Conservation (phyloP, 2,888 invertebrate genomes). For the Plutella xylostella region DNA sequence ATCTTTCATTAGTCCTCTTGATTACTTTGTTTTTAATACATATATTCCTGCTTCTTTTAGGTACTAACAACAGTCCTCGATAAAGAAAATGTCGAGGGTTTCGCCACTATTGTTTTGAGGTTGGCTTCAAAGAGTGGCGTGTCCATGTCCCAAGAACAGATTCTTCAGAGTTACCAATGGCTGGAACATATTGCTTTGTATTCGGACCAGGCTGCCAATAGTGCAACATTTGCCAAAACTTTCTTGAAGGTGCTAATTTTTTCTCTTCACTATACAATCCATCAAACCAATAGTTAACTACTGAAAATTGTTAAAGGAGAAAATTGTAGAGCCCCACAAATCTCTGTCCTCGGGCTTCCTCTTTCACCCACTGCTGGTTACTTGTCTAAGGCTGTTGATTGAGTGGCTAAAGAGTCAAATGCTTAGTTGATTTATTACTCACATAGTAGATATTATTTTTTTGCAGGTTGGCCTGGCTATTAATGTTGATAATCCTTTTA, state of each 20-base stretch:
- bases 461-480: background rate
- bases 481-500: slow-evolving; percentile 3
- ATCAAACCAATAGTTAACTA: too few relatives aligned
- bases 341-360: too few relatives aligned
- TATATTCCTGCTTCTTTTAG: slow-evolving; percentile 32
- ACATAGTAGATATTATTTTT: too few relatives aligned
- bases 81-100: slow-evolving; percentile 55
- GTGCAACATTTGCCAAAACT: slow-evolving; percentile 47
- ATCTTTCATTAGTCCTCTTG: background rate
- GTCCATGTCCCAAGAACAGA: slow-evolving; percentile 46
- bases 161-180: slow-evolving; percentile 72
- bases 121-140: slow-evolving; percentile 51
- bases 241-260: slow-evolving; percentile 70
- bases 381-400: too few relatives aligned
- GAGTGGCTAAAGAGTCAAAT: too few relatives aligned
- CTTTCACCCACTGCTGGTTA: too few relatives aligned
- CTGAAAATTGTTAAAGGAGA: too few relatives aligned
- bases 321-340: too few relatives aligned
- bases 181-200: slow-evolving; percentile 73
- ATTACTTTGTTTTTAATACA: slow-evolving; percentile 4
- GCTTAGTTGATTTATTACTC: too few relatives aligned
- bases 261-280: too few relatives aligned
- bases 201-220: slow-evolving; percentile 55
- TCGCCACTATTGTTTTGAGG: slow-evolving; percentile 63
- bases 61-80: slow-evolving; percentile 53